Evolutionary conservation across 2,797 vertebrate genomes (phyloP).

Genomic region (Pempheris klunzingeri): DNA sequence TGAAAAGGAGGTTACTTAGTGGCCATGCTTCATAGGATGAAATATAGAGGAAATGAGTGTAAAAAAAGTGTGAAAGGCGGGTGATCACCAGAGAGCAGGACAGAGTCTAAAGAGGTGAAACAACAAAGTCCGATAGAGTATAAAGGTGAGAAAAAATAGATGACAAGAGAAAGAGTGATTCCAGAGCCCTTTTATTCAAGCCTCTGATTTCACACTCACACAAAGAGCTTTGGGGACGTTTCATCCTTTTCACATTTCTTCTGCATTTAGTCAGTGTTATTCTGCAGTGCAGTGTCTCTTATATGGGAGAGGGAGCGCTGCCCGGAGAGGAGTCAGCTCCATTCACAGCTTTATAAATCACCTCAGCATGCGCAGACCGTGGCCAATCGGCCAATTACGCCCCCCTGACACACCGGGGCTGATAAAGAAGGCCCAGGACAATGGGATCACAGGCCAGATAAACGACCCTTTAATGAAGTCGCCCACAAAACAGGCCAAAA

Average conservation of each 20-base stretch:
- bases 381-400: constrained; percentile 99
- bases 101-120: constrained; percentile 77
- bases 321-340: constrained; percentile 89
- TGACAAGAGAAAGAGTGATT: constrained; percentile 84
- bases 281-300: constrained; percentile 79
- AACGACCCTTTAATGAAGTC: constrained; percentile 90
- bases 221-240: constrained; percentile 96
- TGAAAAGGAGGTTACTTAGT: constrained; percentile 39
- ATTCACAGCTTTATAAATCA: constrained; percentile 99
- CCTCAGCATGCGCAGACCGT: constrained; percentile 90
- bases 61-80: constrained; percentile 46
- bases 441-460: constrained; percentile 90
- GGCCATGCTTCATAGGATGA: constrained; percentile 34
- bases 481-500: constrained; percentile 90
- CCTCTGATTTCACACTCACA: constrained; percentile 98
- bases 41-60: constrained; percentile 59
- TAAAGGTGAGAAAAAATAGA: constrained; percentile 86
- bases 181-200: constrained; percentile 81
- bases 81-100: constrained; percentile 56
- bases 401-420: constrained; percentile 94
- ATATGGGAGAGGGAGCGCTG: constrained; percentile 86
- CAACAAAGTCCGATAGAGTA: constrained; percentile 79
- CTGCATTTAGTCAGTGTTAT: constrained; percentile 86
- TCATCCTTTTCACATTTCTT: constrained; percentile 99
- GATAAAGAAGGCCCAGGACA: constrained; percentile 86